A percentile compares a stretch with the other conserved stretches of the same genome.
Conservation (phyloP, 2,113 vertebrate species). For the Australoheros scitulus region DNA sequence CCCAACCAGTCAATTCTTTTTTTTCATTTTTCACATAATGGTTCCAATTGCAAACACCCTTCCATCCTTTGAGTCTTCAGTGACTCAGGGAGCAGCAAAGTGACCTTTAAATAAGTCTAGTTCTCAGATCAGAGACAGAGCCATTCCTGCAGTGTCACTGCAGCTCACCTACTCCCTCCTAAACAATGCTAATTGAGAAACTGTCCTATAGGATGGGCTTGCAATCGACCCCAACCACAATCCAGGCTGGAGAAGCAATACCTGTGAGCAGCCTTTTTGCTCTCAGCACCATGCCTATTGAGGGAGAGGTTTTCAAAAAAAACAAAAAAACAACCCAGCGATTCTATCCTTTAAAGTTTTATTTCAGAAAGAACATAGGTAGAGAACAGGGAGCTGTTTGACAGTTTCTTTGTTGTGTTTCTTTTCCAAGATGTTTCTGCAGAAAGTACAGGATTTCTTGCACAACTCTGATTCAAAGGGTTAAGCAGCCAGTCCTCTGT, state of each 20-base stretch:
- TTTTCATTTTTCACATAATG: not conserved
- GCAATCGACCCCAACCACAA: not conserved
- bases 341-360: constrained; percentile 1
- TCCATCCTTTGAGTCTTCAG: not conserved
- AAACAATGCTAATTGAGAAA: constrained; percentile 19
- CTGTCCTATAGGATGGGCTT: not conserved
- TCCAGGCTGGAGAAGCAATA: not conserved
- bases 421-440: not conserved
- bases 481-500: not conserved
- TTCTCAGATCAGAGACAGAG: not conserved
- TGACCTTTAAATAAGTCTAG: not conserved
- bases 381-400: not conserved
- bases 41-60: not conserved
- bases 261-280: constrained; percentile 11
- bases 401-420: not conserved
- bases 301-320: not conserved
- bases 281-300: not conserved
- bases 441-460: not conserved
- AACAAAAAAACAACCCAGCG: not conserved
- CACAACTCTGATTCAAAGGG: not conserved
- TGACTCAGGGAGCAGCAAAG: not conserved
- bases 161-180: constrained; percentile 19
- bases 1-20: not conserved
- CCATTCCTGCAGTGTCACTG: not conserved
- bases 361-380: not conserved